phyloP scores from a whole-genome alignment of 2,797 vertebrate genomes.

The Parauchenoglanis punctatus region DNA sequence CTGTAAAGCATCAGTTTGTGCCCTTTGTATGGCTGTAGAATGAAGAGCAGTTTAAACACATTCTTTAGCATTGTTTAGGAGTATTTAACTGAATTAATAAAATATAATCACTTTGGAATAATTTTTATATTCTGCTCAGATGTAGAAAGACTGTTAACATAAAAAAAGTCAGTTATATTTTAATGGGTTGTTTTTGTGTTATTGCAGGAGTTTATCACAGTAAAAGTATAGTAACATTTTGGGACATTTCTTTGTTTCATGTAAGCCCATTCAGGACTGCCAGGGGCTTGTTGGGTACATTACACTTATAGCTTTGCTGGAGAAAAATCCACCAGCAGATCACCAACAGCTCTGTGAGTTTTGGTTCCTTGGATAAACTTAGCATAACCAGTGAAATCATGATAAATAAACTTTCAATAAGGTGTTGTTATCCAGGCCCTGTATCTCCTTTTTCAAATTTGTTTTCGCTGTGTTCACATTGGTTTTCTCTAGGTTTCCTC shows the following conservation, averaged over 20 bases:
- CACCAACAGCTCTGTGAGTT: background rate
- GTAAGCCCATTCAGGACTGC: conserved; percentile 65
- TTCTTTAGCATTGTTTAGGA: background rate
- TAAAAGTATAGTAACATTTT: background rate
- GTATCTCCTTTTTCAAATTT: background rate
- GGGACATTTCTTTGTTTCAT: conserved; percentile 6
- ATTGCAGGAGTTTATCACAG: background rate
- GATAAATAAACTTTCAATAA: background rate
- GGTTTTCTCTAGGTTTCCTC: background rate
- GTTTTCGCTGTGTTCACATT: background rate
- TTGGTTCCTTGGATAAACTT: background rate
- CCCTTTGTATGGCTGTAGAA: background rate
- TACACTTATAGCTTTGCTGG: conserved; percentile 63
- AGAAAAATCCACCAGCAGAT: background rate
- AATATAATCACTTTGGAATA: background rate
- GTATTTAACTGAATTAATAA: background rate
- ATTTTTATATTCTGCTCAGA: background rate
- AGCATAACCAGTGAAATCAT: background rate
- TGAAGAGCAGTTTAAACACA: background rate
- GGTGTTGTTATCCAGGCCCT: background rate
- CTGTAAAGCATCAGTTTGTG: background rate
- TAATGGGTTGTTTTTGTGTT: background rate
- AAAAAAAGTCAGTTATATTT: background rate
- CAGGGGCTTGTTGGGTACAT: conserved; percentile 74
- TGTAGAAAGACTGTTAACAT: background rate